Evolutionary conservation across 2,888 invertebrate species (phyloP), one percentile per base, ranked within the genome.

Genomic region (Melanchra persicariae): DNA sequence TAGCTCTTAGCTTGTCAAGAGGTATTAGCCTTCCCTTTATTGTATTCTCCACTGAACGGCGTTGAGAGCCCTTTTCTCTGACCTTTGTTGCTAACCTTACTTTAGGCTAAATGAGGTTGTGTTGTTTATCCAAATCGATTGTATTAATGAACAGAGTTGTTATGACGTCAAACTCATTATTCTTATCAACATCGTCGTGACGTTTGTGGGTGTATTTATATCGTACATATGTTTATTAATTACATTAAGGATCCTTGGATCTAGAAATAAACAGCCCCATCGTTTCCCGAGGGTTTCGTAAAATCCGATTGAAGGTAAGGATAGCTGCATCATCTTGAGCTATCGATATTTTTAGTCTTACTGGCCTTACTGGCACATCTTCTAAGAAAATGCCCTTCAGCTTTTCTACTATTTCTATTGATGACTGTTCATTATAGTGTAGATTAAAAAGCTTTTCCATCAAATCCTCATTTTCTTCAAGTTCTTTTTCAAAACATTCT

Each of bases 1-100:
- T 4, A 70, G 71, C 76, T 77, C 75, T 82, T 67, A 80, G 67
- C 72, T 57, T 83, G 81, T 82, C 83, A 68, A 43, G 59, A 73
- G 45, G 72, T 66, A 79, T 84, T 81, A 81, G 63, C 68, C 70
- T 58, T 67, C 45, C 58, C 67, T 70, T 78, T 68, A 82, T 77
- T 80, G 67, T 79, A 63, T 49, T 74, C 79, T 74, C 71, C 51
- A 58, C 58, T 73, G 69, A 55, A 55, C 47, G 55, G 54, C 26
- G 52, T 69, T 55, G 61, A 70, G 40, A 62, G 71, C 62, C 71
- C 54, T 70, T 47, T 60, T 17, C 19, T 49, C 49, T 76, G 79
- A 79, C 83, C 81, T 85, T 81, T 74, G 69, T 66, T 80, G 68
- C 66, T 61, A 68, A 57, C 70, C 62, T 76, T 68, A 70, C 40